Percentiles rank a stretch among this genome's conserved stretches.
Conservation (phyloP, 2,888 invertebrate genomes). For the Drosophila cracens region DNA sequence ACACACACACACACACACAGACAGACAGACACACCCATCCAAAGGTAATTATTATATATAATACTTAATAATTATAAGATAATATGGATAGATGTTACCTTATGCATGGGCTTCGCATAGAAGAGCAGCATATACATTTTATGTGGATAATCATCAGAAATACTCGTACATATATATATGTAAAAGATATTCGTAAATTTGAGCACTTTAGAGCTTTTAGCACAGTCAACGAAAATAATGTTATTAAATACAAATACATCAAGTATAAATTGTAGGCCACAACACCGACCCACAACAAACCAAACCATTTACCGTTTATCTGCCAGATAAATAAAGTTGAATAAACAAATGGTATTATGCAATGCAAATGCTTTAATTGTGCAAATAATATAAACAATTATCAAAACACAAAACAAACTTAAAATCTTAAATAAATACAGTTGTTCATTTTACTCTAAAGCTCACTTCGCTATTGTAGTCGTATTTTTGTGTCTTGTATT, state of each 20-base stretch:
- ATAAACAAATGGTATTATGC: conserved; percentile 39
- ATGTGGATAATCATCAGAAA: conserved; percentile 32
- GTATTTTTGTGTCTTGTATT: conserved; percentile 48
- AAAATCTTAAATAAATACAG: conserved; percentile 50
- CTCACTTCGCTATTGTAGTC: conserved; percentile 59
- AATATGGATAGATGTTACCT: conserved; percentile 43
- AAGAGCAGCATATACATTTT: conserved; percentile 21
- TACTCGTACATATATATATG: conserved; percentile 19
- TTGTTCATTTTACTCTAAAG: conserved; percentile 65
- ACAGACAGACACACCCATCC: background rate
- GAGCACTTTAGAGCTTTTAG: conserved; percentile 77
- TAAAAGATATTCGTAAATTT: conserved; percentile 59
- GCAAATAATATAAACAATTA: conserved; percentile 35
- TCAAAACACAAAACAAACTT: conserved; percentile 19
- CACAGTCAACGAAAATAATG: conserved; percentile 72
- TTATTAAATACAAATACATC: conserved; percentile 57
- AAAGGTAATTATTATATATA: conserved; percentile 18
- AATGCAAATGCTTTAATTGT: conserved; percentile 62
- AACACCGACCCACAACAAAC: background rate
- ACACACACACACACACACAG: conserved; percentile 5
- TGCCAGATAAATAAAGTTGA: conserved; percentile 43
- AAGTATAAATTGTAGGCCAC: conserved; percentile 38
- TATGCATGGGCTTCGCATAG: conserved; percentile 37
- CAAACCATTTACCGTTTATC: conserved; percentile 15
- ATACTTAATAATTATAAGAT: conserved; percentile 35